Conservation (phyloP, 2,113 vertebrate genomes). For the Pachycephala philippinensis region DNA sequence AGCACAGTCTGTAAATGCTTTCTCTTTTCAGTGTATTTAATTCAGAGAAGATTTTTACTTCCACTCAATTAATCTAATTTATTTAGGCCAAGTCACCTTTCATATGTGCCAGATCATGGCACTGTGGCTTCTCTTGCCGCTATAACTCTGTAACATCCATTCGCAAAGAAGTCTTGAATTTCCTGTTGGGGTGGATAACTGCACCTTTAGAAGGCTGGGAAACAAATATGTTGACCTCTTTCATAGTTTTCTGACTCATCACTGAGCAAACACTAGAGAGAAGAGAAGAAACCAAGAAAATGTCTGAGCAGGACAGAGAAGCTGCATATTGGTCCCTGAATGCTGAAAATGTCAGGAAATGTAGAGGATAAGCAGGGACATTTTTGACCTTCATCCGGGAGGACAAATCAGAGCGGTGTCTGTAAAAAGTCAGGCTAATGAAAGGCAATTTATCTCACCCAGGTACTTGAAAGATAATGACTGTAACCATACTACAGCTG, state of each 20-base stretch:
- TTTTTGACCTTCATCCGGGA: neutral
- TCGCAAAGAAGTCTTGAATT: neutral
- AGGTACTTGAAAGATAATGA: neutral
- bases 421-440: neutral
- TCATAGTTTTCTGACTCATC: neutral
- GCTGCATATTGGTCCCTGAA: neutral
- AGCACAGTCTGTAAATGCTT: neutral
- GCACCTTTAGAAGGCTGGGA: neutral
- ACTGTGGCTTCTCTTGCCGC: neutral
- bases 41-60: neutral
- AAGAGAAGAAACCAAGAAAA: neutral
- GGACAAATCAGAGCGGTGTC: neutral
- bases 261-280: neutral
- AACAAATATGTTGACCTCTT: neutral
- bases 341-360: neutral
- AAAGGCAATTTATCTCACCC: neutral
- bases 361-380: neutral
- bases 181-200: conserved; percentile 6
- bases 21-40: neutral
- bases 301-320: neutral
- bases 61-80: neutral
- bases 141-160: neutral
- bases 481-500: neutral
- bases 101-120: neutral
- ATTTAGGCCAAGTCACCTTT: neutral